Evolutionary conservation across 2,797 vertebrate genomes (phyloP).

Genomic region (Rhinoraja longicauda): DNA sequence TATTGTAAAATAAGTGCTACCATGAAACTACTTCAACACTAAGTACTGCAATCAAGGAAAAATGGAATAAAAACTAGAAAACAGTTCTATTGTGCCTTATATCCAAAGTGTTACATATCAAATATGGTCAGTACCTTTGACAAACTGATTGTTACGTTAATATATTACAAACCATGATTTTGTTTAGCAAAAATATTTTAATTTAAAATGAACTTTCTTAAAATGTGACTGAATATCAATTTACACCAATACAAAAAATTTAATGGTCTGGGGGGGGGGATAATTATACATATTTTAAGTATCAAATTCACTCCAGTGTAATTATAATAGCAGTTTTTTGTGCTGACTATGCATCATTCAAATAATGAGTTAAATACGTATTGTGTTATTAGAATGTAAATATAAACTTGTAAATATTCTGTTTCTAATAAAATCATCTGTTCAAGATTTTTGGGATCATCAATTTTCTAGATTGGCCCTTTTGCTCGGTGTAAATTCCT

Average conservation of each 20-base stretch:
- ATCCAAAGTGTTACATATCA: not conserved
- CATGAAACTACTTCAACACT: not conserved
- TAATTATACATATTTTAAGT: not conserved
- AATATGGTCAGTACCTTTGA: not conserved
- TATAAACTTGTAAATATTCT: slow-evolving; percentile 25
- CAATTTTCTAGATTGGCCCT: not conserved
- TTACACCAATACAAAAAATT: not conserved
- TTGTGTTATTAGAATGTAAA: slow-evolving; percentile 7
- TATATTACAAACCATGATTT: not conserved
- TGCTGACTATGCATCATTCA: not conserved
- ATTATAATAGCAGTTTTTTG: not conserved
- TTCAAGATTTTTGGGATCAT: not conserved
- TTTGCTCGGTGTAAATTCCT: not conserved
- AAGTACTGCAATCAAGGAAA: not conserved
- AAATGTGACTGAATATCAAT: not conserved
- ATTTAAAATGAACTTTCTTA: not conserved
- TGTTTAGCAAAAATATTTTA: not conserved
- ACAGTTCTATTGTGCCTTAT: not conserved
- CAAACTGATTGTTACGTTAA: not conserved
- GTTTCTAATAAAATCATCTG: slow-evolving; percentile 27
- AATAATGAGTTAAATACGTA: not conserved
- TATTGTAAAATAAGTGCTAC: not conserved
- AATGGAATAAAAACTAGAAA: not conserved
- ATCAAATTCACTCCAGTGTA: not conserved
- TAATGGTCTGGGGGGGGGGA: not conserved